These are phyloP conservation scores for Columba janthina DNA, from an alignment of 2,113 vertebrate species.

Conservation along the genomic window DNA sequence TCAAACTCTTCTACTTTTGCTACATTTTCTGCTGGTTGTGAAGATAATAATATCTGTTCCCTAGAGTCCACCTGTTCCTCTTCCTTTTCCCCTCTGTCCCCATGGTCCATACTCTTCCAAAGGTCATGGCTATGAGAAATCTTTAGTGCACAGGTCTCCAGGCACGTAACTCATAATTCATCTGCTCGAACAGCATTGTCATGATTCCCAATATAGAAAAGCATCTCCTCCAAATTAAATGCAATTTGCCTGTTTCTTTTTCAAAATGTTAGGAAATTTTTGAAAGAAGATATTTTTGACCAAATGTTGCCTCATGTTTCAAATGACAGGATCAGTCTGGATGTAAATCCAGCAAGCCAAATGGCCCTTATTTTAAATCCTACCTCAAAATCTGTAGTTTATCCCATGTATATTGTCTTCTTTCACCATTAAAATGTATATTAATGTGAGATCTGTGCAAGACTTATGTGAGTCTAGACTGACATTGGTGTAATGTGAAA, in stretches of 20 bases:
- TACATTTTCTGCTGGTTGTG: background rate
- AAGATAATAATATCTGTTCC: conserved; percentile 6
- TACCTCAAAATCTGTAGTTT: background rate
- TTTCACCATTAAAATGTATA: background rate
- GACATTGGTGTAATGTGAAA: accelerated
- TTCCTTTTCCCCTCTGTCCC: conserved; percentile 1
- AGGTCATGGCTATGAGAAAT: conserved; percentile 7
- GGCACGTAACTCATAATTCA: background rate
- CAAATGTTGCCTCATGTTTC: background rate
- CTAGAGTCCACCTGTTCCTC: conserved; percentile 19
- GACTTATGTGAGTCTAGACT: background rate
- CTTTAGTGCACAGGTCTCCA: background rate
- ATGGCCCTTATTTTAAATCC: background rate
- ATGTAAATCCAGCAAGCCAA: background rate
- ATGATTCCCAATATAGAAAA: background rate
- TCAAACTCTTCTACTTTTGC: background rate
- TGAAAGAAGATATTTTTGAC: background rate
- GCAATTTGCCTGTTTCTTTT: background rate
- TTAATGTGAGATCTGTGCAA: background rate
- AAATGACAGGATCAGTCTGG: background rate
- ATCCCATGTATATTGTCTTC: background rate
- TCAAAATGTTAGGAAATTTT: background rate
- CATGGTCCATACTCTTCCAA: background rate
- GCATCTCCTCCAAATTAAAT: background rate
- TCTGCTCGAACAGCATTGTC: background rate